A percentile compares a stretch with the other conserved stretches of the same genome.
Evolutionary conservation across 2,888 invertebrate species (phyloP).

Genomic region (Synanthedon formicaeformis): DNA sequence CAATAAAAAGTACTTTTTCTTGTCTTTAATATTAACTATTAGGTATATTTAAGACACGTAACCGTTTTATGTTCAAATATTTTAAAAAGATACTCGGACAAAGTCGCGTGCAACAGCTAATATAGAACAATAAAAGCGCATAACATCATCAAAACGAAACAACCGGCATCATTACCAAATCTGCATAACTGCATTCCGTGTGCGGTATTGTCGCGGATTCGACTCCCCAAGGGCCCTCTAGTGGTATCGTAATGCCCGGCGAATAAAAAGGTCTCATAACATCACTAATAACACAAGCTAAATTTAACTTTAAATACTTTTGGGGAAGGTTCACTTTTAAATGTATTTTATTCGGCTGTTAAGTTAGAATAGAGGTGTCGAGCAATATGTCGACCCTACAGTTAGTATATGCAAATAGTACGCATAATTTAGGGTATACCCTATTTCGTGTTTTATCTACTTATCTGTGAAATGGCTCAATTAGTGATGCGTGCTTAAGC

Average conservation of each 20-base stretch:
- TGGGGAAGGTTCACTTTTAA: not conserved
- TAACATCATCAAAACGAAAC: slow-evolving; percentile 32
- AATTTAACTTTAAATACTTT: not conserved
- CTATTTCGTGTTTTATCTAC: slow-evolving; percentile 65
- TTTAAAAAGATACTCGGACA: too few relatives aligned
- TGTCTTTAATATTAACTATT: too few relatives aligned
- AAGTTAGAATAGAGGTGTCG: not conserved
- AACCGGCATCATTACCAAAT: slow-evolving; percentile 46
- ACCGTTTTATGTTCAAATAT: too few relatives aligned
- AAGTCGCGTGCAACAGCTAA: too few relatives aligned
- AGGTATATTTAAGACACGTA: too few relatives aligned
- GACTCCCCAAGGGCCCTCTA: slow-evolving; percentile 28
- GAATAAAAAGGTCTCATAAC: not conserved
- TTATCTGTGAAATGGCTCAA: slow-evolving; percentile 69
- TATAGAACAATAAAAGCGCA: slow-evolving; percentile 2
- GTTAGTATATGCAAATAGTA: slow-evolving; percentile 68
- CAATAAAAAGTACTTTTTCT: too few relatives aligned
- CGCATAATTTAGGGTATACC: slow-evolving; percentile 59
- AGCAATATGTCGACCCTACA: slow-evolving; percentile 35
- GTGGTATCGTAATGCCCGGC: not conserved
- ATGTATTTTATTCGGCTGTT: not conserved
- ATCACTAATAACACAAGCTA: not conserved
- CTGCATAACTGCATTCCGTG: slow-evolving; percentile 56
- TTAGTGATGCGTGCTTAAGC: slow-evolving; percentile 44
- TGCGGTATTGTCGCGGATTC: slow-evolving; percentile 44